Percentiles rank a stretch among this genome's conserved stretches.
Conservation (phyloP, 2,113 vertebrate genomes). For the Spilogale gracilis region DNA sequence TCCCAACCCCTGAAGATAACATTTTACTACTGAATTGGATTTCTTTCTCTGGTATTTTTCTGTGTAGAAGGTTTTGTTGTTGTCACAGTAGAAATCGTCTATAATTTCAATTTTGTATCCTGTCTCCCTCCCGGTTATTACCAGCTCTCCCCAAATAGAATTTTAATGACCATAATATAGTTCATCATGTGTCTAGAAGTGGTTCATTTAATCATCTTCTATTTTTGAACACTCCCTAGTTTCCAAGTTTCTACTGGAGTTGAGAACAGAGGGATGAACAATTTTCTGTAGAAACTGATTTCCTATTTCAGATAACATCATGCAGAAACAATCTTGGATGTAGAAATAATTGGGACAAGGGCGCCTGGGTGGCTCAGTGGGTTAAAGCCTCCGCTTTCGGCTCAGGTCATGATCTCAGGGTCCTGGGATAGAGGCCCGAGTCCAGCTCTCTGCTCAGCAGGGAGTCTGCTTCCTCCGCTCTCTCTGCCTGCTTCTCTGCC, state of each 20-base stretch:
- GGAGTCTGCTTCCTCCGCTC: too few species aligned
- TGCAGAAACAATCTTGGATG: neutral
- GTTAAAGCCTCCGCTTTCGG: too few species aligned
- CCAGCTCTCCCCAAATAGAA: constrained; percentile 61
- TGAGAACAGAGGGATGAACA: neutral
- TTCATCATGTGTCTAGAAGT: constrained; percentile 57
- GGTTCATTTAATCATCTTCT: constrained; percentile 67
- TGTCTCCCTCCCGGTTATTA: constrained; percentile 42
- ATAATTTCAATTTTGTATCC: constrained; percentile 44
- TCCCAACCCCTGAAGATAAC: neutral
- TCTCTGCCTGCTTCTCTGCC: too few species aligned
- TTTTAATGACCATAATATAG: constrained; percentile 56
- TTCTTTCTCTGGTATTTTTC: neutral
- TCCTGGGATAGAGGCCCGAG: too few species aligned
- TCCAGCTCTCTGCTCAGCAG: too few species aligned
- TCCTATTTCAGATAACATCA: neutral
- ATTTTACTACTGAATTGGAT: neutral
- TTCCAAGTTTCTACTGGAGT: constrained; percentile 10
- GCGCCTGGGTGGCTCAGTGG: too few species aligned
- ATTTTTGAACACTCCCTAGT: constrained; percentile 44
- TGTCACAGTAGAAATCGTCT: neutral
- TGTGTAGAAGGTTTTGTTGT: neutral
- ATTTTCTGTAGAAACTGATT: neutral
- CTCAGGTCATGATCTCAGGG: too few species aligned
- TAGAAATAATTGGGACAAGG: neutral